Evolutionary conservation across 1,140 invertebrate genomes (phyloP).

Genomic region (Agraylea sexmaculata): DNA sequence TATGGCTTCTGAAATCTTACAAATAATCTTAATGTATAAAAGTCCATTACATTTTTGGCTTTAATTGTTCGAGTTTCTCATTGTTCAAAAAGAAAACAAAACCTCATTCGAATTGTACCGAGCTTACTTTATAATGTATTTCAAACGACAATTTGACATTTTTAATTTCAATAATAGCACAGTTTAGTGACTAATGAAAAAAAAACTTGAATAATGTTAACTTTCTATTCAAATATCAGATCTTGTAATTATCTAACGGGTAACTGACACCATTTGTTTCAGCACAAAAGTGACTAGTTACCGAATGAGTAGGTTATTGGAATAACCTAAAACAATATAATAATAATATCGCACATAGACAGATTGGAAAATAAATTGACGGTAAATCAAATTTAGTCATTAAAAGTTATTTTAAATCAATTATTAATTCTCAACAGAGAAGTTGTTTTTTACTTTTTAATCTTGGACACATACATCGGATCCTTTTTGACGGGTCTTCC

Average conservation of each 20-base stretch:
- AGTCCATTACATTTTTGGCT: slow-evolving; percentile 21
- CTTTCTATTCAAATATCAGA: background rate
- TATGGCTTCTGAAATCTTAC: no score
- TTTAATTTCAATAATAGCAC: background rate
- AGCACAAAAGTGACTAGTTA: no score
- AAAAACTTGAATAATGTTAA: background rate
- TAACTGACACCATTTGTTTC: slow-evolving; percentile 4
- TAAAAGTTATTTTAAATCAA: slow-evolving; percentile 1
- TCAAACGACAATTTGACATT: background rate
- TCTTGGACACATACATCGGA: slow-evolving; percentile 19
- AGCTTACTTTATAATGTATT: background rate
- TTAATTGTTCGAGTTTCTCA: slow-evolving; percentile 19
- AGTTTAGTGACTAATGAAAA: background rate
- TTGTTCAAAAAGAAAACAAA: no score
- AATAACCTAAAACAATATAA: no score
- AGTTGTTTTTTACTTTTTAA: slow-evolving; percentile 11
- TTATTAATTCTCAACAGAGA: background rate
- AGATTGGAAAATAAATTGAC: background rate
- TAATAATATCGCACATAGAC: no score
- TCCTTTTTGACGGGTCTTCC: slow-evolving; percentile 13
- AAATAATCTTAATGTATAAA: no score
- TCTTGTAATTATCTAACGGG: slow-evolving; percentile 1
- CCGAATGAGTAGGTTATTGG: no score
- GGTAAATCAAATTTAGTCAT: background rate
- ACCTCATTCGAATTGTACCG: no score